Evolutionary conservation across 92 coral and sea anemone species (phyloP).

Genomic region (Parazoanthus swiftii): DNA sequence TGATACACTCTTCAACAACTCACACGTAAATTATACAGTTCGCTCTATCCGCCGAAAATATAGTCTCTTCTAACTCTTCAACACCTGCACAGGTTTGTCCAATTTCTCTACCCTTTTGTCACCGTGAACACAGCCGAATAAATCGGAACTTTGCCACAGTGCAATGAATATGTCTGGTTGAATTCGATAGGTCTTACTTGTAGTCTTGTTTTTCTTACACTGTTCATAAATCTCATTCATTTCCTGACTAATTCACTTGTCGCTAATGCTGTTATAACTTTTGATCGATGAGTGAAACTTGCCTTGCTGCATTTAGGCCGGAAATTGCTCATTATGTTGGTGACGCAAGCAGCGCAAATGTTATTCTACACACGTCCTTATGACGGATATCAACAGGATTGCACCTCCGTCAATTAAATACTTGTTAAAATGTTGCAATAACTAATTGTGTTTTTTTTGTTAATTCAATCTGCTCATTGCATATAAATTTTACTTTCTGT

Average conservation of each 20-base stretch:
- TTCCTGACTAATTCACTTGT: not conserved
- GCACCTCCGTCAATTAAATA: not conserved
- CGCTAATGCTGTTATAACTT: not conserved
- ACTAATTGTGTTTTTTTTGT: not conserved
- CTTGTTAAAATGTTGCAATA: not conserved
- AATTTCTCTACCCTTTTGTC: not conserved
- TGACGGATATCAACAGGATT: not conserved
- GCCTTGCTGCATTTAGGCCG: not conserved
- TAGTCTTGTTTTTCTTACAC: not conserved
- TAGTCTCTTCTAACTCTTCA: too few relatives aligned
- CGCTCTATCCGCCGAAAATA: too few relatives aligned
- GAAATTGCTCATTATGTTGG: conserved; percentile 1
- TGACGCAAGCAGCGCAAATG: conserved; percentile 14
- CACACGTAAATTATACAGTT: too few relatives aligned
- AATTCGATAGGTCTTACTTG: too few relatives aligned
- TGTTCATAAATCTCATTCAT: not conserved
- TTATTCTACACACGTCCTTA: conserved; percentile 29
- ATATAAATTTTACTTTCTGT: not conserved
- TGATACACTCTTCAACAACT: too few relatives aligned
- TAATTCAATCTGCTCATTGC: not conserved
- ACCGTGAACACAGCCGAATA: not conserved
- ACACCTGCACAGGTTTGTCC: not conserved
- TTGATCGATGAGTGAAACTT: not conserved
- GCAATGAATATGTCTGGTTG: not conserved
- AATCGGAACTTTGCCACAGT: not conserved